Evolutionary conservation across 2,888 invertebrate genomes (phyloP), one percentile per base, ranked within the genome.

Genomic region (Mimachlamys varia): DNA sequence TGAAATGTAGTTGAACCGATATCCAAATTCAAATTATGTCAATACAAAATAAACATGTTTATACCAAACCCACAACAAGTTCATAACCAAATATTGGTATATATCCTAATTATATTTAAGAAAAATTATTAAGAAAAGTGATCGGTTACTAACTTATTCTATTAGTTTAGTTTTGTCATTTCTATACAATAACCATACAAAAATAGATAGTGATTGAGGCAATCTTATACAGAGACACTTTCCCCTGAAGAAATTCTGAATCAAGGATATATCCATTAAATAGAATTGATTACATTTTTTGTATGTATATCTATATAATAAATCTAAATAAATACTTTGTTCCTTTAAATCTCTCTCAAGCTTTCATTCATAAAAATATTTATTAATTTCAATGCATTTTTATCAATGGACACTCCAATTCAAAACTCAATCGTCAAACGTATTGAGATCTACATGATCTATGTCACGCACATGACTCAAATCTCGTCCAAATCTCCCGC

Each of bases 401-500:
- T 33, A 33, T 76, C 12, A 76, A 12, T 10, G 13, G 53, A 53
- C 53, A 53, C 76, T 76, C 17, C 7, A 76, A 33, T 33, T 22
- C 12, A 13, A 7, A 15, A 76, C 76, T 76, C 76, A 76, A 76
- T 76, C 76, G 13, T 76, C 76, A 33, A 76, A 76, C 76, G 76
- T 76, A 76, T 76, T 76, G 33, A 76, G 76, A 76, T 76, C 76
- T 33, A 76, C 76, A 12, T 76, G 76, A 76, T 76, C 76, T 13
- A 76, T 76, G 27, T 76, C 76, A 27, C 76, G 76, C 89, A 95
- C 95, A 92, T 95, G 95, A 90, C 94, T 94, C 0, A 95, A 95
- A 91, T 95, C 95, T 22, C 96, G 94, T 22, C 96, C 96, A 88
- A 96, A 96, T 90, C 96, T 94, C 13, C 96, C 95, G 15, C 95